phyloP scores from a whole-genome alignment of 2,797 vertebrate genomes.

The Enteromius viviparus region DNA sequence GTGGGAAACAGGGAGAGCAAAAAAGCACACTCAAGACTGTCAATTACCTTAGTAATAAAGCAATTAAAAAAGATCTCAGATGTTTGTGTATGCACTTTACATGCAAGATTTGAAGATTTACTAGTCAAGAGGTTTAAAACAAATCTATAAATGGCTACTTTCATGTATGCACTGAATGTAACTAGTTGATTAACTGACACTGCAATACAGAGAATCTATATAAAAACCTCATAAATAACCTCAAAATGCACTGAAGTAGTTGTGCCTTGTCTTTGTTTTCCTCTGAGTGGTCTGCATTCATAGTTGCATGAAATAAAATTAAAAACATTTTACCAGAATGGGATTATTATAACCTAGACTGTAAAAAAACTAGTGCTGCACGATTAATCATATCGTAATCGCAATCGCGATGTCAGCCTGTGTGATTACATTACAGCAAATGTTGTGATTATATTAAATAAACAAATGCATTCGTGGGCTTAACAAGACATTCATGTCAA shows the following conservation, averaged over 20 bases:
- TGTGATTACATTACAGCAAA: too few species aligned
- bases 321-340: background rate
- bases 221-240: background rate
- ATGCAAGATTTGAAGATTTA: background rate
- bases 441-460: too few species aligned
- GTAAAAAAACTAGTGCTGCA: background rate
- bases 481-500: too few species aligned
- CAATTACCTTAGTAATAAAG: background rate
- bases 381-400: too few species aligned
- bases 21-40: background rate
- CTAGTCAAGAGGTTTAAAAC: background rate
- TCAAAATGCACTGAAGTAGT: background rate
- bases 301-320: background rate
- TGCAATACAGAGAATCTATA: background rate
- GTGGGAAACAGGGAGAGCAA: slow-evolving; percentile 7
- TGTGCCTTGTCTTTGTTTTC: background rate
- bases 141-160: background rate
- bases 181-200: background rate
- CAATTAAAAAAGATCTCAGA: background rate
- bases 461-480: too few species aligned
- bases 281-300: background rate
- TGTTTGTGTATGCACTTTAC: background rate
- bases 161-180: background rate
- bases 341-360: background rate
- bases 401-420: too few species aligned